Base-by-base conservation (phyloP, 2,113 vertebrate genomes). In the Panthera tigris region DNA sequence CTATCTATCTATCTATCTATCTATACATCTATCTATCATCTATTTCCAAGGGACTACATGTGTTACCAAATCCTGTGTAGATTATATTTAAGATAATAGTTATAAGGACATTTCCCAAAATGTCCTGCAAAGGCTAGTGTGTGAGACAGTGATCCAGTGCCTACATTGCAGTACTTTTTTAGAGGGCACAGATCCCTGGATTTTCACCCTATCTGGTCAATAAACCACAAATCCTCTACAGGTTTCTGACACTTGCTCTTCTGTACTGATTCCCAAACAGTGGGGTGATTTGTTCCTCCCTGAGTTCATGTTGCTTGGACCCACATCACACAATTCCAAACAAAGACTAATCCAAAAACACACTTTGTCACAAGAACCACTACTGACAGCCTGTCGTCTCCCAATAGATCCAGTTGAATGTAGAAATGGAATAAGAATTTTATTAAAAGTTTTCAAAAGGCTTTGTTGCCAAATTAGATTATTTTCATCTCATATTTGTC, bases 401-500 rank as follows among this genome's bases (percentile, higher is more conserved):
- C 71, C 33, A 16, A 15, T n/a, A 19, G 21, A 61, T 36, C 27
- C 45, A 85, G 73, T 13, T 57, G 3, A 76, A 4, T 16, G 89
- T 4, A 86, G 18, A 73, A 78, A 71, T 73, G 5, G 11, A 66
- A 71, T 39, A 52, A 21, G 15, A 36, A 85, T 21, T 71, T 74
- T 55, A 41, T 48, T 88, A 18, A 80, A 85, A 68, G 15, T 39
- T 29, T 81, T 52, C 73, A 91, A 95, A 63, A 13, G 2, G 15
- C 39, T 66, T 89, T 5, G 6, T 68, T 82, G 65, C 21, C 41
- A 96, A 84, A 78, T 84, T 71, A 41, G 9, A 39, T 63, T n/a
- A 55, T 14, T 96, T 89, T 69, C 33, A 41, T 81, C 41, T 94
- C 48, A 83, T 73, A 91, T 93, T 83, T 89, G 19, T 88, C 71